Base-by-base conservation (phyloP, 2,113 vertebrate species). In the Gobiocypris rarus region DNA sequence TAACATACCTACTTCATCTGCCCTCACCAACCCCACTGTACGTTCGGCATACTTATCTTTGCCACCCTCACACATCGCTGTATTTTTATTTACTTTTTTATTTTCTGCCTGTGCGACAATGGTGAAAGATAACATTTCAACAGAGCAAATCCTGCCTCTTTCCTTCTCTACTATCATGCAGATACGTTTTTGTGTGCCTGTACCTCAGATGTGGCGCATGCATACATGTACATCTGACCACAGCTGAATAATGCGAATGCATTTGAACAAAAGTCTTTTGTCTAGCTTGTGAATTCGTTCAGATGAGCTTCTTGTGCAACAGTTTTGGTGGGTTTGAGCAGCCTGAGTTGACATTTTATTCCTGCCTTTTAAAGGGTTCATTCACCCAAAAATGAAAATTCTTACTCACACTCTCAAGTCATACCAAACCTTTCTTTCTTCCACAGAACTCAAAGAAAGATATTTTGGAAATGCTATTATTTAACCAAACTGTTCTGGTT, bases 111-210 rank as follows among this genome's bases (percentile, higher is more conserved):
- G 85, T 89, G 90, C 93, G 91, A 94, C 94, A 93, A 89, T 88
- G 90, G 91, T 85, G 83, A 89, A 82, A 92, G 93, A 95, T 95
- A 94, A 94, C 92, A 81, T 93, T 93, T 91, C 90, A 93, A 93
- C 85, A 84, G n/a, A n/a, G 92, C 90, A 58, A 91, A 91, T 85
- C 89, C 85, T 85, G 38, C 77, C 54, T 82, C 74, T 82, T 69
- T 82, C 88, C 86, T 78, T 90, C 86, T 90, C 89, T 87, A 75
- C 91, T 82, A 87, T 71, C 87, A 82, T 87, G 86, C 89, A 87
- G 88, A 79, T 91, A 83, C 81, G 52, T 84, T 87, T 89, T 77
- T 81, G 38, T 52, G 48, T 8, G 26, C 24, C 43, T 65, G 31
- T 26, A 48, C 45, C 59, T 69, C 52, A 48, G 54, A 34, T 78